Base-by-base conservation (phyloP, 2,113 vertebrate species). In the Carassius auratus region DNA sequence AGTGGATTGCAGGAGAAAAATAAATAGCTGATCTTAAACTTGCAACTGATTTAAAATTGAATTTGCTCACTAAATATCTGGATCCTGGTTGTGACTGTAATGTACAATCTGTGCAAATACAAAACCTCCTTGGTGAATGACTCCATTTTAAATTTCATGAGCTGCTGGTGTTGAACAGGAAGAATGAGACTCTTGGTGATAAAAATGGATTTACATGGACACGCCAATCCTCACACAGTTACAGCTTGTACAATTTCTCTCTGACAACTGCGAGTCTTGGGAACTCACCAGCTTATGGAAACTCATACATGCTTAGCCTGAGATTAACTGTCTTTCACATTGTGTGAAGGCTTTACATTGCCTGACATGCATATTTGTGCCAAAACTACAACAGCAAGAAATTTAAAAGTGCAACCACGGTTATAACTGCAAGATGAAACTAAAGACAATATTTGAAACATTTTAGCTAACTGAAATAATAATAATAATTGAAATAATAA, bases 161-260 rank as follows among this genome's bases (percentile, higher is more conserved):
- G 73, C 73, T 76, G 45, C 73, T 52, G 73, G 73, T 75, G 42
- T 23, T 76, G 45, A 76, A 76, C 45, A 74, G 38, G 21, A 14
- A 30, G 26, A 76, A 55, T 55, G 23, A 76, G 26, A 33, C 15
- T 14, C 75, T 76, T 17, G 8, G 75, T 55, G 75, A 55, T 76
- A 42, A 59, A 79, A 79, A 61, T 38, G 76, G 17, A 61, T 79
- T 79, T 61, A 79, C 55, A 79, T n/a, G 55, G 76, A 42, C 55
- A 59, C 4, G 33, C 30, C 73, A 75, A 50, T 75, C 73, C 73
- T 75, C n/a, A 59, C 19, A 59, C 33, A 21, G 76, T 61, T 38
- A 45, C 36, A 80, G 77, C 33, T 62, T 42, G 57, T 62, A 61
- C 57, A n/a, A 15, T 79, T 42, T 79, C 50, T 61, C 76, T 12